Percentiles rank a stretch among this genome's conserved stretches.
Conservation (phyloP, 2,113 vertebrate species). For the Anolis carolinensis region DNA sequence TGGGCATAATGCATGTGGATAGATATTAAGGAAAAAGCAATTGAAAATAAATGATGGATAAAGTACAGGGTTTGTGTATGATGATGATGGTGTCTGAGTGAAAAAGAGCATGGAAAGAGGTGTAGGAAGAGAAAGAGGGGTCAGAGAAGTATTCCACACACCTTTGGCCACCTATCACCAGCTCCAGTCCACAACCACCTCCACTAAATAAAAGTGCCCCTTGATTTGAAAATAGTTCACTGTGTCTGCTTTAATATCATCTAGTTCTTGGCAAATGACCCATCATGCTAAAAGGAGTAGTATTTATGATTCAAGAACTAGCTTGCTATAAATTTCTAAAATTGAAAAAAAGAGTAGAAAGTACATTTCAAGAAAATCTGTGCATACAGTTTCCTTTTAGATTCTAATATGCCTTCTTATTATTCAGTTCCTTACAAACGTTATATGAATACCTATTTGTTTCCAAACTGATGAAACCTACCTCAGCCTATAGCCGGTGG, state of each 20-base stretch:
- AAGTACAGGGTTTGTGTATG: not conserved
- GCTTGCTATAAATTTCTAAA: not conserved
- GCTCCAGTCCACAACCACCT: not conserved
- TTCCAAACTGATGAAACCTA: constrained; percentile 31
- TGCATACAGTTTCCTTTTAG: not conserved
- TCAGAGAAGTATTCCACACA: too few species aligned
- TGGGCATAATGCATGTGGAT: not conserved
- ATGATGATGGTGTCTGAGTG: not conserved
- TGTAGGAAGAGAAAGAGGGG: not conserved
- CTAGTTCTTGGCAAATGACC: not conserved
- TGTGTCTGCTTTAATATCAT: not conserved
- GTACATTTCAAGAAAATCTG: not conserved
- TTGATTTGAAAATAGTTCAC: not conserved
- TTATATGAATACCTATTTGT: not conserved
- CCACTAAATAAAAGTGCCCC: not conserved
- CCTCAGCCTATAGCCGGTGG: constrained; percentile 74
- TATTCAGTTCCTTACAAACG: not conserved
- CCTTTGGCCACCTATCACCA: not conserved
- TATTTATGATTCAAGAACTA: not conserved
- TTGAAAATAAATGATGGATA: not conserved
- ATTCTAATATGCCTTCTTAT: not conserved
- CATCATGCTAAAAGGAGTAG: not conserved
- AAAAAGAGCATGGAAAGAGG: not conserved
- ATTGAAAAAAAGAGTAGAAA: not conserved
- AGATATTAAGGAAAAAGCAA: not conserved